Conservation (phyloP, 1,140 invertebrate genomes). For the Tetramorium alpestre region DNA sequence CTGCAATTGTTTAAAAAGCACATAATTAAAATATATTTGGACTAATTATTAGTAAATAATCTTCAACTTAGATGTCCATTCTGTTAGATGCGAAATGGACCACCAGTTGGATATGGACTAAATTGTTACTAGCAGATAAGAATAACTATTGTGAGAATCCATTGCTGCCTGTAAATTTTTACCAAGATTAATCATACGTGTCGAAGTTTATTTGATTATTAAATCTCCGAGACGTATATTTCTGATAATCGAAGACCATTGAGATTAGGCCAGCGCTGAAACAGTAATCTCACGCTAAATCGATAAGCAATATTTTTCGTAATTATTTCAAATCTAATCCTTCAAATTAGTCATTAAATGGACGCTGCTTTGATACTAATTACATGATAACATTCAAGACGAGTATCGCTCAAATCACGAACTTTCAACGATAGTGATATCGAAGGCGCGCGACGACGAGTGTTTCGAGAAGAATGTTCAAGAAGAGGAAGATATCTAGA, state of each 20-base stretch:
- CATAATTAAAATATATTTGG: not conserved
- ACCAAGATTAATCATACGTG: not conserved
- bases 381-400: slow-evolving; percentile 16
- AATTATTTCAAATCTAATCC: not conserved
- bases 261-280: not conserved
- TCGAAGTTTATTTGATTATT: not conserved
- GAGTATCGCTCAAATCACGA: not conserved
- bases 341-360: not conserved
- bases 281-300: not conserved
- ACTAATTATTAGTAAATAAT: slow-evolving; percentile 18
- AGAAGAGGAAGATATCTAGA: not conserved
- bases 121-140: slow-evolving; percentile 29
- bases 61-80: not conserved
- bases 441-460: not conserved
- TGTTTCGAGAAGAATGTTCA: slow-evolving; percentile 24
- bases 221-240: not conserved
- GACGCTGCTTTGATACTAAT: not conserved
- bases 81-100: not conserved
- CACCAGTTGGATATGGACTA: slow-evolving; percentile 14
- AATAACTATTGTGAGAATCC: not conserved
- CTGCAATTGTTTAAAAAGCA: not conserved
- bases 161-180: slow-evolving; percentile 7
- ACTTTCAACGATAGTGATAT: slow-evolving; percentile 35
- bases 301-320: not conserved
- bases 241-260: not conserved